Conservation (phyloP, 1,140 invertebrate genomes). For the Aphaenogaster rudis region DNA sequence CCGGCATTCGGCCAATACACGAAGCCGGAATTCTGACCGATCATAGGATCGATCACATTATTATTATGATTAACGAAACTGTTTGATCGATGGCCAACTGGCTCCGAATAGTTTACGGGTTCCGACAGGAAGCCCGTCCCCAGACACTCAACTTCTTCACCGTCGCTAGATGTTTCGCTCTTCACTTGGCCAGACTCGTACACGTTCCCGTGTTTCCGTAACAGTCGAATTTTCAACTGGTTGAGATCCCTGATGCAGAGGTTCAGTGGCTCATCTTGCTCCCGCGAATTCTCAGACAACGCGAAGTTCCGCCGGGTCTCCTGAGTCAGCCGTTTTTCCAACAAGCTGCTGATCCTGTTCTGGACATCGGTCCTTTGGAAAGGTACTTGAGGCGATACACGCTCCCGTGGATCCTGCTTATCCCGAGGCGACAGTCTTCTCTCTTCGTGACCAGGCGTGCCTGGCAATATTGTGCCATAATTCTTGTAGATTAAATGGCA, state of each 20-base stretch:
- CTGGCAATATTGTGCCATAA: slow-evolving; percentile 94
- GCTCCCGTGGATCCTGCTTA: slow-evolving; percentile 65
- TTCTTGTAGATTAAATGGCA: slow-evolving; percentile 97
- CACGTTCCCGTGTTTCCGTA: slow-evolving; percentile 89
- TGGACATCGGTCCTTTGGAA: slow-evolving; percentile 89
- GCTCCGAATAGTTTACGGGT: neutral
- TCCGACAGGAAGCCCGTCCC: slow-evolving; percentile 80
- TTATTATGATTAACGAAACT: slow-evolving; percentile 70
- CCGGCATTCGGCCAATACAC: slow-evolving; percentile 91
- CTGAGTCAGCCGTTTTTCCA: slow-evolving; percentile 90
- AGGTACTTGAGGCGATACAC: slow-evolving; percentile 74
- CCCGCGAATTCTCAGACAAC: slow-evolving; percentile 80
- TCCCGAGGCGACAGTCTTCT: slow-evolving; percentile 73
- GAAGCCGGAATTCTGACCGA: slow-evolving; percentile 82
- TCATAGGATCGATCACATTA: slow-evolving; percentile 71
- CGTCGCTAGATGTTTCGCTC: slow-evolving; percentile 87
- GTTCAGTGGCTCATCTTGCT: slow-evolving; percentile 93
- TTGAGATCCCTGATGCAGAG: slow-evolving; percentile 92
- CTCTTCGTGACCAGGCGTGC: slow-evolving; percentile 88
- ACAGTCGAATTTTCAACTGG: slow-evolving; percentile 89
- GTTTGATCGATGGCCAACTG: slow-evolving; percentile 61
- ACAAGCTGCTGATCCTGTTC: slow-evolving; percentile 90
- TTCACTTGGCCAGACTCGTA: slow-evolving; percentile 88
- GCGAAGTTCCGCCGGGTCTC: slow-evolving; percentile 85
- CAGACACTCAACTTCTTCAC: slow-evolving; percentile 88